These are phyloP conservation scores for Hemiscyllium ocellatum DNA, from an alignment of 2,113 vertebrate genomes.

Conservation along the genomic window DNA sequence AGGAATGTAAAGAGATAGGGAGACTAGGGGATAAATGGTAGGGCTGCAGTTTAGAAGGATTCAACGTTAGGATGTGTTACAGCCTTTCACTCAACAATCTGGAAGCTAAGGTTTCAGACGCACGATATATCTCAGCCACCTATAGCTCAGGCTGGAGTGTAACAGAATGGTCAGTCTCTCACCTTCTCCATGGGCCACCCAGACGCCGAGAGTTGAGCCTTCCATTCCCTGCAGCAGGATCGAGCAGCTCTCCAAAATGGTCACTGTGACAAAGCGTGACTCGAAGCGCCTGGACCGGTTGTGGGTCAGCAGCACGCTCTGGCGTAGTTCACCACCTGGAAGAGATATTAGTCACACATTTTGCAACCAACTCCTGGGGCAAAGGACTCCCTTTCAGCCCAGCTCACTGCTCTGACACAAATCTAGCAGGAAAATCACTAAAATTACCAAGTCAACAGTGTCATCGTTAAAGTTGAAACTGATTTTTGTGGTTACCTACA, in stretches of 20 bases:
- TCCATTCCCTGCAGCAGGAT: conserved; percentile 79
- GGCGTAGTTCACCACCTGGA: conserved; percentile 37
- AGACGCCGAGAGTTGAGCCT: conserved; percentile 73
- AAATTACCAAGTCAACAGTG: neutral
- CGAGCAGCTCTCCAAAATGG: conserved; percentile 64
- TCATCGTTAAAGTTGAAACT: neutral
- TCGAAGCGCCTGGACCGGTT: conserved; percentile 79
- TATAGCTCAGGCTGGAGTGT: no score
- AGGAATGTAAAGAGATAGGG: no score
- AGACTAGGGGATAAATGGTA: no score
- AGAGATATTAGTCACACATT: neutral
- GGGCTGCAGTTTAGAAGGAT: no score
- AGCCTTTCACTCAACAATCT: neutral
- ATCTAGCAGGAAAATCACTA: neutral
- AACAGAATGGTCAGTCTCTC: neutral
- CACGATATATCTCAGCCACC: no score
- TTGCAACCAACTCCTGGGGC: neutral
- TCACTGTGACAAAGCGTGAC: conserved; percentile 74
- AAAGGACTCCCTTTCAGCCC: neutral
- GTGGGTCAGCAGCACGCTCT: conserved; percentile 64
- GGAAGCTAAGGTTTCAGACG: neutral
- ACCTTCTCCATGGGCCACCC: conserved; percentile 89
- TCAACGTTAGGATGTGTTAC: no score
- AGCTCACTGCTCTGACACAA: neutral
- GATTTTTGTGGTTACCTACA: neutral